These are phyloP conservation scores for Chaetophractus vellerosus DNA, from an alignment of 2,797 vertebrate genomes.

Conservation along the genomic window DNA sequence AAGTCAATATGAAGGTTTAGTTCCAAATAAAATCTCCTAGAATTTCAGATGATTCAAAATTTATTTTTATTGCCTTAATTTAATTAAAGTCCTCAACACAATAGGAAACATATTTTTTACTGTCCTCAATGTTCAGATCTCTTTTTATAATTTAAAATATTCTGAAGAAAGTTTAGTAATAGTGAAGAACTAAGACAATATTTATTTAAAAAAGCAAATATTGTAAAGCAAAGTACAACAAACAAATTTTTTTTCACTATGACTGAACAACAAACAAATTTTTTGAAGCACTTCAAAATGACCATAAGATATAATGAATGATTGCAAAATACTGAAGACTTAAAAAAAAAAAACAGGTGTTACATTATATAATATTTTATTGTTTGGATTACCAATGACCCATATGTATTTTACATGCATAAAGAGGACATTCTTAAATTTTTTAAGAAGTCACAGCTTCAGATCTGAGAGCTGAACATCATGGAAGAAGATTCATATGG, in stretches of 20 bases:
- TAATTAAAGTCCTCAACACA: background rate
- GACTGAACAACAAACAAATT: no score
- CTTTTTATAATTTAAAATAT: background rate
- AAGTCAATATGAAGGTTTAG: background rate
- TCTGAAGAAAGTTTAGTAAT: background rate
- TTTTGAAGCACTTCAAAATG: no score
- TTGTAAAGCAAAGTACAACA: no score
- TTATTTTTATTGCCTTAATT: background rate
- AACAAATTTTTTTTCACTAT: no score
- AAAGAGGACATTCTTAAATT: no score
- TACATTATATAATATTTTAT: background rate
- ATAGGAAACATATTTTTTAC: background rate
- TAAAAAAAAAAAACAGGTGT: no score
- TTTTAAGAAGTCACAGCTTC: no score
- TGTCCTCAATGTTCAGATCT: background rate
- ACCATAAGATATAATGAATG: no score
- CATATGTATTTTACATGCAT: no score
- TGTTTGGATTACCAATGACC: background rate
- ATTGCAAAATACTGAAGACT: no score
- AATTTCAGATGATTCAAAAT: background rate
- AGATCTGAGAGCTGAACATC: no score
- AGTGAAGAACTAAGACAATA: background rate
- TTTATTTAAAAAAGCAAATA: background rate
- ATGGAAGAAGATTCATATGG: no score
- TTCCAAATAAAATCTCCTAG: background rate